A percentile compares a stretch with the other conserved stretches of the same genome.
These are phyloP conservation scores for Pteropus rufus DNA, from an alignment of 2,797 vertebrate genomes.

Conservation along the genomic window DNA sequence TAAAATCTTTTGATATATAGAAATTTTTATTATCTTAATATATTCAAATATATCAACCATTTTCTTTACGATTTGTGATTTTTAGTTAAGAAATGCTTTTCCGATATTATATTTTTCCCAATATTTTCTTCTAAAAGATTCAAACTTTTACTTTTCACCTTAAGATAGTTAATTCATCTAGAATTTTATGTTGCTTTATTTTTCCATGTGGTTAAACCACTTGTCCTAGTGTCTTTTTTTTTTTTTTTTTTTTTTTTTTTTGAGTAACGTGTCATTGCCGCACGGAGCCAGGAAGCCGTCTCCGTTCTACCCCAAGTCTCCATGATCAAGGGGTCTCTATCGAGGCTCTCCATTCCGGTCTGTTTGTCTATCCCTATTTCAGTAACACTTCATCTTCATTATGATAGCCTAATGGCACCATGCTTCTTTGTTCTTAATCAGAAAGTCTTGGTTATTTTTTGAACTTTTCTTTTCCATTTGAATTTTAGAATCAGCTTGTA, in stretches of 20 bases:
- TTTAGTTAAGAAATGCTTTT: background rate
- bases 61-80: background rate
- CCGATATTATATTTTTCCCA: background rate
- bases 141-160: conserved; percentile 29
- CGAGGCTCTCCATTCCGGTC: background rate
- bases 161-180: conserved; percentile 10
- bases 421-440: background rate
- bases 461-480: background rate
- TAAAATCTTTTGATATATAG: background rate
- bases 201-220: background rate
- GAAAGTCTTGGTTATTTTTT: background rate
- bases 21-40: background rate
- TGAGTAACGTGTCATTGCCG: background rate
- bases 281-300: background rate
- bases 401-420: background rate
- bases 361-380: background rate
- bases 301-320: background rate
- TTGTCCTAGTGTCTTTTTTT: background rate
- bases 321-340: background rate
- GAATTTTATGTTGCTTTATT: background rate
- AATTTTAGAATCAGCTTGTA: background rate
- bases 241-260: background rate
- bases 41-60: background rate
- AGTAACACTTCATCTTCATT: background rate
- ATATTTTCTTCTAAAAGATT: background rate